phyloP scores from a whole-genome alignment of 2,888 invertebrate species.

The Sipha maydis region DNA sequence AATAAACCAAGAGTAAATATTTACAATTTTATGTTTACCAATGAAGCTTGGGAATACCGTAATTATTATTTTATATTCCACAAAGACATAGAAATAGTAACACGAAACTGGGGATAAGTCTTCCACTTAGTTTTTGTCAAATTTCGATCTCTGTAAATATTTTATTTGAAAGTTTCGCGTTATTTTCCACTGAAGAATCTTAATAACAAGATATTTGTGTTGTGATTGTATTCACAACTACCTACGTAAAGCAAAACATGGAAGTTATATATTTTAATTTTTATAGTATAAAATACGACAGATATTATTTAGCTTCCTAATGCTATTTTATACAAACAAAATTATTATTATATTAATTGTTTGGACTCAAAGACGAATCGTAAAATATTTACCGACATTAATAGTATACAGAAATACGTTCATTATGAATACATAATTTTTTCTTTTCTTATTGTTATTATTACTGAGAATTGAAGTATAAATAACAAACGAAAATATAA shows the following conservation, averaged over 20 bases:
- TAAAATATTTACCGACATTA: too few relatives aligned
- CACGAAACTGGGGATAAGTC: neutral
- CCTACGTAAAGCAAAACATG: neutral
- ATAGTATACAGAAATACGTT: too few relatives aligned
- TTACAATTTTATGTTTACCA: neutral
- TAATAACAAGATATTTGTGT: neutral
- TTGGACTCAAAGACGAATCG: neutral
- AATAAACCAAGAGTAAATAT: neutral
- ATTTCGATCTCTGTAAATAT: conserved; percentile 10
- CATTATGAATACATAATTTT: too few relatives aligned
- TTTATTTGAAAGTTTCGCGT: neutral
- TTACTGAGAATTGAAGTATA: too few relatives aligned
- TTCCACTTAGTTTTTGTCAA: neutral
- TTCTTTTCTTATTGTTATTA: too few relatives aligned
- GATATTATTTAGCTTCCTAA: neutral
- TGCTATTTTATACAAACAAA: neutral
- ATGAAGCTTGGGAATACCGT: neutral
- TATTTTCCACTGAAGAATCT: neutral
- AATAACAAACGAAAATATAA: too few relatives aligned
- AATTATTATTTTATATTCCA: conserved; percentile 16
- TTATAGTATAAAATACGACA: neutral
- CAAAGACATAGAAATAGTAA: neutral
- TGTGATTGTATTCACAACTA: neutral
- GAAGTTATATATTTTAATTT: neutral
- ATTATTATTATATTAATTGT: neutral